These are phyloP conservation scores for Germaria angustata DNA, from an alignment of 2,888 invertebrate species.

Conservation along the genomic window DNA sequence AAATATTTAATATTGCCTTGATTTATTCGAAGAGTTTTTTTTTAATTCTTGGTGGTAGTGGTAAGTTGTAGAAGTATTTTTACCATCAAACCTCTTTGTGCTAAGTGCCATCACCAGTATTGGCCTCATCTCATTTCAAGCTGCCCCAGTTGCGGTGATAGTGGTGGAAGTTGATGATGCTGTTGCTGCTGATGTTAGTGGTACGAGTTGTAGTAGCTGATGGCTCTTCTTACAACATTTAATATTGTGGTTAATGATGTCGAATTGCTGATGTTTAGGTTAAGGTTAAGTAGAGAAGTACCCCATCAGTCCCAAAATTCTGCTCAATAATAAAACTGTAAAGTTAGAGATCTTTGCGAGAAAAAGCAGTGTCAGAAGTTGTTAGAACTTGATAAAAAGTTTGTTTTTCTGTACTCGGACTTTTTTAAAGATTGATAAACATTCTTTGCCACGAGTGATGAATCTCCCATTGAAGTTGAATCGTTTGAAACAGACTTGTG, in stretches of 20 bases:
- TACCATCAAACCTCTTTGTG: slow-evolving; percentile 35
- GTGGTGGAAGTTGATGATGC: slow-evolving; percentile 11
- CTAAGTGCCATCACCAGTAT: slow-evolving; percentile 43
- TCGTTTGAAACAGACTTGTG: too few relatives aligned
- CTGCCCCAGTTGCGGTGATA: slow-evolving; percentile 44
- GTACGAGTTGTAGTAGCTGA: slow-evolving; percentile 4
- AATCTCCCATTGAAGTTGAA: too few relatives aligned
- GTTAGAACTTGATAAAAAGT: too few relatives aligned
- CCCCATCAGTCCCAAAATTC: background rate
- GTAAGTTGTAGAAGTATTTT: slow-evolving; percentile 16
- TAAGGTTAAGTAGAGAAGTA: slow-evolving; percentile 60
- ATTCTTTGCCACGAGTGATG: too few relatives aligned
- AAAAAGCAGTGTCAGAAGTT: too few relatives aligned
- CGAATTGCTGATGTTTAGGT: slow-evolving; percentile 59
- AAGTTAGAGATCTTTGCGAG: too few relatives aligned
- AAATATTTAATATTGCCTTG: slow-evolving; percentile 30
- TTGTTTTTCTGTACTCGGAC: too few relatives aligned
- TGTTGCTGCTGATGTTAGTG: slow-evolving; percentile 3
- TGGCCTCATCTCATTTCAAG: slow-evolving; percentile 50
- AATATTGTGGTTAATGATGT: slow-evolving; percentile 68
- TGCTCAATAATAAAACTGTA: too few relatives aligned
- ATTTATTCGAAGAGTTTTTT: slow-evolving; percentile 36
- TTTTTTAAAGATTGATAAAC: too few relatives aligned
- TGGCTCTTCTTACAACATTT: slow-evolving; percentile 48
- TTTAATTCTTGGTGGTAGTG: background rate